phyloP scores from a whole-genome alignment of 2,113 vertebrate species.

The Peromyscus maniculatus region DNA sequence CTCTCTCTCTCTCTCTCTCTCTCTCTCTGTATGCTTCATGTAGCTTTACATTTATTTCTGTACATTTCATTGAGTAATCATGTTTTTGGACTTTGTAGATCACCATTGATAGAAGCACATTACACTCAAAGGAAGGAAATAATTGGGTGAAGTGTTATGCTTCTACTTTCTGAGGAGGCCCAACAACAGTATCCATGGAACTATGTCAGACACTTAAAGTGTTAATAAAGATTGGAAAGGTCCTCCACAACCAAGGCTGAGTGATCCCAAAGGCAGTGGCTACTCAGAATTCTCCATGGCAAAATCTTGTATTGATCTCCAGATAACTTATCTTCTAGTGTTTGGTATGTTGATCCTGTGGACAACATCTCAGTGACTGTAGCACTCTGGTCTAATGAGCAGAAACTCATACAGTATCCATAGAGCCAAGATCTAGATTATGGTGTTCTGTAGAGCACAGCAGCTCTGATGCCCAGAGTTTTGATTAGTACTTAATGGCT shows the following conservation, averaged over 20 bases:
- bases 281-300: neutral
- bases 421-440: neutral
- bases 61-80: too few species aligned
- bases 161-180: neutral
- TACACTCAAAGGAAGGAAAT: neutral
- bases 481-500: accelerated
- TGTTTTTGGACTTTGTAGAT: too few species aligned
- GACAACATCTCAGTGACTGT: neutral
- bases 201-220: neutral
- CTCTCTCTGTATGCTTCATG: neutral
- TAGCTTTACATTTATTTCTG: neutral
- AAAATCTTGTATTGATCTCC: neutral
- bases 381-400: neutral
- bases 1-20: too few species aligned
- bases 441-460: neutral
- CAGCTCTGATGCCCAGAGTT: neutral
- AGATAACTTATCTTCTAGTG: neutral
- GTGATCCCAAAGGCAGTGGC: neutral
- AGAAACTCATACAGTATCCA: neutral
- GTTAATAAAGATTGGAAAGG: neutral
- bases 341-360: neutral
- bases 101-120: neutral
- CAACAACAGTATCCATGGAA: neutral
- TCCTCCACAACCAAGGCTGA: neutral
- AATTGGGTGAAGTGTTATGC: neutral